Conservation (phyloP, 2,797 vertebrate genomes). For the Sternotherus odoratus region DNA sequence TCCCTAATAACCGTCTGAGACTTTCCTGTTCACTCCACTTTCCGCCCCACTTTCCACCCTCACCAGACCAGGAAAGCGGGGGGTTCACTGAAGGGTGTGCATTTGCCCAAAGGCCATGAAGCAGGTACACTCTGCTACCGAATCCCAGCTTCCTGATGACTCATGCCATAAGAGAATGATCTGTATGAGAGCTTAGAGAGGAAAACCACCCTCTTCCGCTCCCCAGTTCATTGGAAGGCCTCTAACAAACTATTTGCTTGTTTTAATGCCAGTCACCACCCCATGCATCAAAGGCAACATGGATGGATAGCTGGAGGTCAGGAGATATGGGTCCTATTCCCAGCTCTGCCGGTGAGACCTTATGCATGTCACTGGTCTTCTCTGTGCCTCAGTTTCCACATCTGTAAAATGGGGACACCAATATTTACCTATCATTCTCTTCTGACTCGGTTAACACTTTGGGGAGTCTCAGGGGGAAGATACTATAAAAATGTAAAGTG, state of each 20-base stretch:
- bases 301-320: not conserved
- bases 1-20: not conserved
- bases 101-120: not conserved
- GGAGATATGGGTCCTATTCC: not conserved
- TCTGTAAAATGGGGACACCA: not conserved
- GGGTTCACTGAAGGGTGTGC: not conserved
- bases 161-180: not conserved
- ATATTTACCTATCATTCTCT: not conserved
- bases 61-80: not conserved
- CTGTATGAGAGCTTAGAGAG: not conserved
- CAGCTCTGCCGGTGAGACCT: not conserved
- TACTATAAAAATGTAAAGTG: not conserved
- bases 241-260: not conserved
- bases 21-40: not conserved
- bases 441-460: not conserved
- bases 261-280: not conserved
- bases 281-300: not conserved
- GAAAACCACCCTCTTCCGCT: not conserved
- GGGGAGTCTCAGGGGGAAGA: not conserved
- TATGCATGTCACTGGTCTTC: not conserved
- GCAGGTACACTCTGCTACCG: not conserved
- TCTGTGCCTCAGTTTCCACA: not conserved
- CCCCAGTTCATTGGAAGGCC: not conserved
- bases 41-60: not conserved
- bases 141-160: not conserved